Conservation (phyloP, 1,140 invertebrate species). For the Venturia canescens region DNA sequence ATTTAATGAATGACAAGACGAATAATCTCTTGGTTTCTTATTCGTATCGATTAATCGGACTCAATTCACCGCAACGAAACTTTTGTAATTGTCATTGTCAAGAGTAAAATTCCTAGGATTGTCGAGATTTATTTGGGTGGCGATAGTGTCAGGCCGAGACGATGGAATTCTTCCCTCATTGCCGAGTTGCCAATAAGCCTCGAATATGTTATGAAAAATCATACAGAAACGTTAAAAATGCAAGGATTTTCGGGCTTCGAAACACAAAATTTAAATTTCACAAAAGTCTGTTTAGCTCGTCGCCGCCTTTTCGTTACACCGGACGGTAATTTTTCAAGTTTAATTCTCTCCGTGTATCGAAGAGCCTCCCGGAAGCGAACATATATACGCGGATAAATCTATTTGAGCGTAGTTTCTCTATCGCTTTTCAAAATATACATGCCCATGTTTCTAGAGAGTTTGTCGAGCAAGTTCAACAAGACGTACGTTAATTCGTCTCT, state of each 20-base stretch:
- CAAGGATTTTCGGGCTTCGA: too few relatives aligned
- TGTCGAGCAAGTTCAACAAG: conserved; percentile 32
- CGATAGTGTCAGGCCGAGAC: conserved; percentile 84
- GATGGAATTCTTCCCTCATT: conserved; percentile 83
- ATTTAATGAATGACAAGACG: too few relatives aligned
- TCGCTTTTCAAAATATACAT: neutral
- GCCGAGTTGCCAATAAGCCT: conserved; percentile 93
- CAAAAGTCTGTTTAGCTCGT: too few relatives aligned
- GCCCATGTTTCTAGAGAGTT: conserved; percentile 8
- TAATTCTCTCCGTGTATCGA: too few relatives aligned
- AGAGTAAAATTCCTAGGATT: conserved; percentile 85
- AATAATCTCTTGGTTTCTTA: too few relatives aligned
- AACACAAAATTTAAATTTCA: too few relatives aligned
- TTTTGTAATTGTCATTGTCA: conserved; percentile 80
- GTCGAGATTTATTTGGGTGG: conserved; percentile 85
- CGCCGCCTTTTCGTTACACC: too few relatives aligned
- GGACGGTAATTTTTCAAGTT: too few relatives aligned
- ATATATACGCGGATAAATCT: too few relatives aligned
- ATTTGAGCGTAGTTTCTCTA: neutral
- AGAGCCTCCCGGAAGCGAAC: too few relatives aligned
- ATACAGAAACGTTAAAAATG: too few relatives aligned
- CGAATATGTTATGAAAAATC: conserved; percentile 97
- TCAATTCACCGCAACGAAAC: conserved; percentile 86
- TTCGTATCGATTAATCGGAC: neutral
- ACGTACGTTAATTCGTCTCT: conserved; percentile 28